A percentile compares a stretch with the other conserved stretches of the same genome.
phyloP scores from a whole-genome alignment of 2,888 invertebrate species.

The Sarcophaga variegata region DNA sequence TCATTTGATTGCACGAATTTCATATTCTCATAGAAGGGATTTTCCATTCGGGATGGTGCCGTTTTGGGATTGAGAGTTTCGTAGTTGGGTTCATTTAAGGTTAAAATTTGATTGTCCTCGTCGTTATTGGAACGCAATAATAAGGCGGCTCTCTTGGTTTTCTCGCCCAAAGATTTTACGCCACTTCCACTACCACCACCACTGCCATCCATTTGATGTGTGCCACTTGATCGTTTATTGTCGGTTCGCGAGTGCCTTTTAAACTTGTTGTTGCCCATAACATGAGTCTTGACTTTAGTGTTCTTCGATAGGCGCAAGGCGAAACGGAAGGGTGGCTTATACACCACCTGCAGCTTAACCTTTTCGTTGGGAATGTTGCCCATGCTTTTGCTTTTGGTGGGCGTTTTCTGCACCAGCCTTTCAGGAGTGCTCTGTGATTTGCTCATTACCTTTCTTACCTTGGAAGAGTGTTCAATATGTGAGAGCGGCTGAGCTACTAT shows the following conservation, averaged over 20 bases:
- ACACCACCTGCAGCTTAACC: constrained; percentile 91
- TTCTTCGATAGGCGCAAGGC: constrained; percentile 87
- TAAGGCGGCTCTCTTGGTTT: constrained; percentile 78
- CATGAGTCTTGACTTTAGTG: constrained; percentile 81
- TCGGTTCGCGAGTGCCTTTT: constrained; percentile 74
- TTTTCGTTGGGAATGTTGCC: constrained; percentile 85
- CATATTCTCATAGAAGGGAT: constrained; percentile 74
- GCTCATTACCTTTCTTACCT: constrained; percentile 84
- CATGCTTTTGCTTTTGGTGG: constrained; percentile 87
- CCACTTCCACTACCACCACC: constrained; percentile 67
- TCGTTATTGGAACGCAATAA: constrained; percentile 77
- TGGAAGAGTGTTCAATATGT: constrained; percentile 81
- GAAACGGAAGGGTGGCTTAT: constrained; percentile 93
- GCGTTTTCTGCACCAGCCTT: constrained; percentile 85
- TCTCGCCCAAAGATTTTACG: constrained; percentile 70
- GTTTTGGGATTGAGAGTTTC: constrained; percentile 80
- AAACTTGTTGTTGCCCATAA: constrained; percentile 77
- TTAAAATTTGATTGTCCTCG: constrained; percentile 79
- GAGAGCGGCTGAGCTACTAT: constrained; percentile 81
- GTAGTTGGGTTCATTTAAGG: constrained; percentile 80
- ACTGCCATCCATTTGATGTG: constrained; percentile 64
- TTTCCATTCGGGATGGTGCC: constrained; percentile 71
- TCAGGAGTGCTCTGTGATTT: constrained; percentile 94
- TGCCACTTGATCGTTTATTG: constrained; percentile 67
- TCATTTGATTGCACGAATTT: constrained; percentile 70